These are phyloP conservation scores for Petrophora chlorosata DNA, from an alignment of 2,888 invertebrate genomes.

Conservation along the genomic window DNA sequence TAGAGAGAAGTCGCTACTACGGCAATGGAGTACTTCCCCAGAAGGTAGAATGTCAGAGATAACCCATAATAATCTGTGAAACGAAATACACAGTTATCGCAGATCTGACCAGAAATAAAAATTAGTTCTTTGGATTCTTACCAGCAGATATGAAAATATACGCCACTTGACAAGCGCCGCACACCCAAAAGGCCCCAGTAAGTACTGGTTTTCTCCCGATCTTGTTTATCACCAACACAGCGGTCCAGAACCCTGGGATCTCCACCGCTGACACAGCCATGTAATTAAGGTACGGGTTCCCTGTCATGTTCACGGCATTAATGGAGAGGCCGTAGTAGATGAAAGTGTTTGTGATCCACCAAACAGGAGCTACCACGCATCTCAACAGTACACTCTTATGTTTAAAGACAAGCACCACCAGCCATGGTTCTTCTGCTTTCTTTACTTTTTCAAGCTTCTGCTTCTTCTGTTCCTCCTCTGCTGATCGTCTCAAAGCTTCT, in stretches of 20 bases:
- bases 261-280: slow-evolving; percentile 84
- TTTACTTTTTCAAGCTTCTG: slow-evolving; percentile 40
- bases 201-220: slow-evolving; percentile 84
- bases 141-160: slow-evolving; percentile 81
- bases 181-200: slow-evolving; percentile 80
- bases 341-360: slow-evolving; percentile 86
- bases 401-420: slow-evolving; percentile 56
- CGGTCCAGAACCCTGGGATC: slow-evolving; percentile 86
- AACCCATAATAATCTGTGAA: slow-evolving; percentile 41
- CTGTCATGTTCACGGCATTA: slow-evolving; percentile 84
- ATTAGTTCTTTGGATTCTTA: slow-evolving; percentile 47
- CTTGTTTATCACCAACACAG: slow-evolving; percentile 81
- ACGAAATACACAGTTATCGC: no score
- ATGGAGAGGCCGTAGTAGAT: slow-evolving; percentile 86
- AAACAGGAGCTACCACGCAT: slow-evolving; percentile 66
- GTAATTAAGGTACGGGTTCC: slow-evolving; percentile 85
- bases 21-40: slow-evolving; percentile 84
- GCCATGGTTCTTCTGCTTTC: slow-evolving; percentile 55
- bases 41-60: slow-evolving; percentile 75
- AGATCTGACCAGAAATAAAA: background rate
- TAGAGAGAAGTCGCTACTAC: slow-evolving; percentile 84
- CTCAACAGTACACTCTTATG: slow-evolving; percentile 53
- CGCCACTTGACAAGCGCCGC: slow-evolving; percentile 82
- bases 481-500: slow-evolving; percentile 48
- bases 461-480: slow-evolving; percentile 49